Conservation (phyloP, 2,113 vertebrate genomes). For the Hyaena hyaena region DNA sequence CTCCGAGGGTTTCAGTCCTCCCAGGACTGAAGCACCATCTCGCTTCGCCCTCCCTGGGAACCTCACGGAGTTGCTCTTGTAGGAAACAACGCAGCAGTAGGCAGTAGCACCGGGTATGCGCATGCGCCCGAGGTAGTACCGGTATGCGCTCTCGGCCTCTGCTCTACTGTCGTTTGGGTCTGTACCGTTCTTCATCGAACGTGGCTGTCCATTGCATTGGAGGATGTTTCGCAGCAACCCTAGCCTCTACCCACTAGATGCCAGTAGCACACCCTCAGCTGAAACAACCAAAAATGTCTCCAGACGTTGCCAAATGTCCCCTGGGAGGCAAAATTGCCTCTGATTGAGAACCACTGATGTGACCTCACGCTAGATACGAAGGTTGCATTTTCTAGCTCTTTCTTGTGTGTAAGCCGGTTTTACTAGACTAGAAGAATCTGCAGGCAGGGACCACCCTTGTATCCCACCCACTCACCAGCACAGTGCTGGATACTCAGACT, state of each 20-base stretch:
- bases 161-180: neutral
- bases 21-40: neutral
- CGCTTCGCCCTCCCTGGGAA: neutral
- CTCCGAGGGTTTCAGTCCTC: neutral
- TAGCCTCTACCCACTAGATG: slow-evolving; percentile 30
- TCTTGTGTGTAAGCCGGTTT: neutral
- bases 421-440: neutral
- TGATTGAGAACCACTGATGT: neutral
- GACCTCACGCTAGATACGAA: neutral
- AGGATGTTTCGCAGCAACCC: neutral
- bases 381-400: neutral
- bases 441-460: neutral
- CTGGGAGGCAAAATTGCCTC: neutral
- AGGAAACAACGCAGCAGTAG: neutral
- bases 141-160: rapidly evolving
- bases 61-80: neutral
- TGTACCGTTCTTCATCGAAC: neutral
- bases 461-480: neutral
- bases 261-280: neutral
- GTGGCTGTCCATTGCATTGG: neutral
- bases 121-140: too few relatives aligned
- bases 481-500: neutral
- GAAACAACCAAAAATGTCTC: neutral
- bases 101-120: rapidly evolving
- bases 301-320: neutral